Evolutionary conservation across 1,140 invertebrate species (phyloP).

Genomic region (Aleiodes sp.): DNA sequence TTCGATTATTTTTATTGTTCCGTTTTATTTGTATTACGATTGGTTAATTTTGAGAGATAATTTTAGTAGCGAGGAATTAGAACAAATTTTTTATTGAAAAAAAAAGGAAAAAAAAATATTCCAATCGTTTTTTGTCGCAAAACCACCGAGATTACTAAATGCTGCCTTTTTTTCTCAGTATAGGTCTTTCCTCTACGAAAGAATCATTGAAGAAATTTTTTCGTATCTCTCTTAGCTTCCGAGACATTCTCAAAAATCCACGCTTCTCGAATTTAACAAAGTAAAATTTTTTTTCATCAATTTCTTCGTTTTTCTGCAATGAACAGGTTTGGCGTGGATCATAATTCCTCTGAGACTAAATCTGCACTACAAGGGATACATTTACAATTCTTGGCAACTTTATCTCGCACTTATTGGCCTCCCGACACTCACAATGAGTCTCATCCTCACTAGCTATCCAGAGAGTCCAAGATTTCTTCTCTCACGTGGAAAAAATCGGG

Average conservation of each 20-base stretch:
- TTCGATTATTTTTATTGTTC: too few species aligned
- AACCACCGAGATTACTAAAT: too few species aligned
- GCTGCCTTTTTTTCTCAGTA: too few species aligned
- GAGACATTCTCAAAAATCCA: too few species aligned
- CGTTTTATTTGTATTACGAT: too few species aligned
- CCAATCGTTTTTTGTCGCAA: background rate
- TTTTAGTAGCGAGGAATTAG: too few species aligned
- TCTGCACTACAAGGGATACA: slow-evolving; percentile 57
- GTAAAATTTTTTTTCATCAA: background rate
- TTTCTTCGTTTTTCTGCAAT: background rate
- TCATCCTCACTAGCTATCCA: slow-evolving; percentile 69
- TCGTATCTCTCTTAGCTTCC: too few species aligned
- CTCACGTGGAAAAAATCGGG: slow-evolving; percentile 69
- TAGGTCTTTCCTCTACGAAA: too few species aligned
- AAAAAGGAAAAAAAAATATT: background rate
- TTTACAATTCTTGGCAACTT: slow-evolving; percentile 73
- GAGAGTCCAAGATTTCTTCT: slow-evolving; percentile 84
- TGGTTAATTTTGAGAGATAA: too few species aligned
- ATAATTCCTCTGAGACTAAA: slow-evolving; percentile 70
- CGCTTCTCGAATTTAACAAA: background rate
- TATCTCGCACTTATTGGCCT: slow-evolving; percentile 69
- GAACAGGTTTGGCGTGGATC: slow-evolving; percentile 69
- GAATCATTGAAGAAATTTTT: too few species aligned
- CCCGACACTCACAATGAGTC: slow-evolving; percentile 66
- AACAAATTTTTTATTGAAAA: too few species aligned